phyloP scores from a whole-genome alignment of 1,140 invertebrate genomes.

The Melitaea cinxia region DNA sequence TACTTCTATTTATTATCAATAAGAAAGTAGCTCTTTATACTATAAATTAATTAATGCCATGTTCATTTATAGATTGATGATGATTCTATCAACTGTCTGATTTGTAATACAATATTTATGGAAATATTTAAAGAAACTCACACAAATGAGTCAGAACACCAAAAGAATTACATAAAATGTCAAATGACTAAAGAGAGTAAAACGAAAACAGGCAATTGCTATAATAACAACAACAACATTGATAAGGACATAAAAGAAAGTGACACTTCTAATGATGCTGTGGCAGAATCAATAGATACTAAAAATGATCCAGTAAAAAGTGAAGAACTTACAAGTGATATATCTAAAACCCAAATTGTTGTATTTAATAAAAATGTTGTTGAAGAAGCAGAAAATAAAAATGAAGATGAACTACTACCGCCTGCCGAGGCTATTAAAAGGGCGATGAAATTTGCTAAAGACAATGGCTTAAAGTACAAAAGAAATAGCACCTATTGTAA shows the following conservation, averaged over 20 bases:
- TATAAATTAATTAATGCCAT: neutral
- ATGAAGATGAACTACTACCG: neutral
- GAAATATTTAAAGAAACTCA: constrained; percentile 23
- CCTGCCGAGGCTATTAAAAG: constrained; percentile 14
- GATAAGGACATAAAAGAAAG: neutral
- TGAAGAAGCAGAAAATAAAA: neutral
- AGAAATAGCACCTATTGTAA: constrained; percentile 35
- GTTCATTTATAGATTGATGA: constrained; percentile 41
- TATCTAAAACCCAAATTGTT: neutral
- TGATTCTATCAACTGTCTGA: constrained; percentile 46
- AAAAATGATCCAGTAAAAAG: neutral
- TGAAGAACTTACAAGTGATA: neutral
- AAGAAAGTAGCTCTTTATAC: too few species aligned
- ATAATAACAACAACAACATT: neutral
- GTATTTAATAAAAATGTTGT: neutral
- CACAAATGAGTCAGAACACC: constrained; percentile 22
- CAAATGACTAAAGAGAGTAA: constrained; percentile 13
- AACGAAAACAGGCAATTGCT: neutral
- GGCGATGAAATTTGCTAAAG: constrained; percentile 37
- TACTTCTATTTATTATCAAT: too few species aligned
- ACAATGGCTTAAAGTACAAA: constrained; percentile 39
- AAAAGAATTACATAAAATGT: constrained; percentile 28
- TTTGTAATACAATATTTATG: constrained; percentile 42
- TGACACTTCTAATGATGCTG: neutral
- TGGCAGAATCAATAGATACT: neutral